Evolutionary conservation across 2,888 invertebrate species (phyloP).

Genomic region (Nasonia oneida): DNA sequence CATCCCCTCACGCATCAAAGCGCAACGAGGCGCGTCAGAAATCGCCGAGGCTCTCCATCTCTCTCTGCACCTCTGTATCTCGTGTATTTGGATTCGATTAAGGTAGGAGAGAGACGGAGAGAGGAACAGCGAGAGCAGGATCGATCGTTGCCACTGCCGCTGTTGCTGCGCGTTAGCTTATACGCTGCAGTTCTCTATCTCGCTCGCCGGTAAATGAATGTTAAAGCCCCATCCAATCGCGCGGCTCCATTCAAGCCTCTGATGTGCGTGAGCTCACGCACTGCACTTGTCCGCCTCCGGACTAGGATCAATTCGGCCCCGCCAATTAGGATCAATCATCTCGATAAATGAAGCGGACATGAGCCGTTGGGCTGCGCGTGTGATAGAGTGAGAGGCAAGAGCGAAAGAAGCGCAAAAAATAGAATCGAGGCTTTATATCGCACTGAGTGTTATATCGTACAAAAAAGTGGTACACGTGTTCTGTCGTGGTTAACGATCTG

Average conservation of each 20-base stretch:
- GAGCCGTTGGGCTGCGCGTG: neutral
- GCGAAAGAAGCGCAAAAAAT: neutral
- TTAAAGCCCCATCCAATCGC: conserved; percentile 43
- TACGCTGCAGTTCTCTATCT: conserved; percentile 7
- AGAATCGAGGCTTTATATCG: neutral
- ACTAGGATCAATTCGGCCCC: conserved; percentile 35
- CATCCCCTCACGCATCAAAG: neutral
- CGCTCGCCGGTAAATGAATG: conserved; percentile 54
- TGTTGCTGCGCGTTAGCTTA: conserved; percentile 23
- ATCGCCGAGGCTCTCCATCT: conserved; percentile 24
- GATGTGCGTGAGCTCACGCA: conserved; percentile 3
- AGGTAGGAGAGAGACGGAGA: conserved; percentile 54
- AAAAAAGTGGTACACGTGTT: too few relatives aligned
- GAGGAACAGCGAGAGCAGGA: conserved; percentile 32
- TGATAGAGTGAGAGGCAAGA: neutral
- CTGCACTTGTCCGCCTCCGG: neutral
- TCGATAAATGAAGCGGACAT: conserved; percentile 49
- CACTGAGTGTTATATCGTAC: neutral
- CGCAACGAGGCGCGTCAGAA: conserved; percentile 21
- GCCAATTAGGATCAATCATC: conserved; percentile 57
- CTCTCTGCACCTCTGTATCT: neutral
- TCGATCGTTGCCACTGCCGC: conserved; percentile 48
- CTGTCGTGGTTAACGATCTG: too few relatives aligned
- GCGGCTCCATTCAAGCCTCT: conserved; percentile 33
- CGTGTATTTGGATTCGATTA: conserved; percentile 58